Evolutionary conservation across 2,113 vertebrate species (phyloP).

Genomic region (Eulemur macaco): DNA sequence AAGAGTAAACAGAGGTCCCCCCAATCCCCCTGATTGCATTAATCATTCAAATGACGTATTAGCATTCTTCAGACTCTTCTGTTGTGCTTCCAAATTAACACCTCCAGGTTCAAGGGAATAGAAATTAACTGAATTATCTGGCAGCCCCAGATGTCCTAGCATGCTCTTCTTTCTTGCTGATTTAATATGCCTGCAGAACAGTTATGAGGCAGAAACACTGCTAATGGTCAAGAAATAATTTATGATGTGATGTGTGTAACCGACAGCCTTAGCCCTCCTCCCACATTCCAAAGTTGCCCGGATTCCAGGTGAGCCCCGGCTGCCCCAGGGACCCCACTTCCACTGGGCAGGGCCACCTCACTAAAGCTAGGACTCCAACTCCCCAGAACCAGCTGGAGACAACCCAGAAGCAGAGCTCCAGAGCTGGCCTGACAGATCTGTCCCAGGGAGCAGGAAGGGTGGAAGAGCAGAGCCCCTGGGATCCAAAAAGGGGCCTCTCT

Average conservation of each 20-base stretch:
- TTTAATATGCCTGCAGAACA: conserved; percentile 93
- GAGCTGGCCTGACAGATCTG: neutral
- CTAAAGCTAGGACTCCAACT: neutral
- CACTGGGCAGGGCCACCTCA: neutral
- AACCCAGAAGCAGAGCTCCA: neutral
- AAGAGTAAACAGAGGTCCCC: conserved; percentile 94
- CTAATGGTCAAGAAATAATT: conserved; percentile 95
- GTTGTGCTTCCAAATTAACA: conserved; percentile 96
- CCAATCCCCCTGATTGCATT: conserved; percentile 94
- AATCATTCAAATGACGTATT: conserved; percentile 97
- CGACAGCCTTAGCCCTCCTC: conserved; percentile 78
- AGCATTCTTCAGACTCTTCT: conserved; percentile 95
- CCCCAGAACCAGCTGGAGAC: neutral
- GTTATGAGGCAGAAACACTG: conserved; percentile 90
- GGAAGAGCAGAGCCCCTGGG: neutral
- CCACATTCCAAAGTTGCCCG: conserved; percentile 69
- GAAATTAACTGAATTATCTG: conserved; percentile 98
- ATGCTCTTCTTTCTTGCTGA: conserved; percentile 88
- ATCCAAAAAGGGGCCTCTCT: neutral
- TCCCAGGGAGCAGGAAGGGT: neutral
- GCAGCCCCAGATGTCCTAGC: conserved; percentile 95
- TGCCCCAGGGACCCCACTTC: neutral
- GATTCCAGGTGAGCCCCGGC: conserved; percentile 66
- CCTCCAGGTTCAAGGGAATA: conserved; percentile 97
- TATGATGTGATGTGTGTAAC: conserved; percentile 87